Evolutionary conservation across 2,113 vertebrate species (phyloP), one percentile per base, ranked within the genome.

Genomic region (Nannobrachium achirus): DNA sequence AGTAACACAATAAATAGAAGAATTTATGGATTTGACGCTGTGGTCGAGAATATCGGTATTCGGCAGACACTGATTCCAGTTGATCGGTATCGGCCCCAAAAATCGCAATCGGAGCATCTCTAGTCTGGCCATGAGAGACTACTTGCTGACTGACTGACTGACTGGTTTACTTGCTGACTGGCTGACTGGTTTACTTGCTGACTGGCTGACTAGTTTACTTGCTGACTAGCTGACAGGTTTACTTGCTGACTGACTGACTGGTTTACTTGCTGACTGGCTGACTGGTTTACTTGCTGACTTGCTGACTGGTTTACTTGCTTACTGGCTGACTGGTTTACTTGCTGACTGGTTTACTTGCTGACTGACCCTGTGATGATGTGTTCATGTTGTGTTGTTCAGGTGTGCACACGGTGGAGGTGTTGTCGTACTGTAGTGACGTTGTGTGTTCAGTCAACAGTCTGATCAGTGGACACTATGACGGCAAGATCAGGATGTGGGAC

Each of bases 401-500:
- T 79, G 86, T 93, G 7, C 86, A 93, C 56, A 92, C 89, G 9
- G 89, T 93, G 16, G 67, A 90, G 0, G 94, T 91, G 48, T 9
- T 84, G 2, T 96, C 95, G 10, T 95, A 85, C 86, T 96, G 95
- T 88, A 95, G 94, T 0, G 96, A 97, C 1, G 82, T 96, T 39
- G 94, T 96, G 3, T 97, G 95, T 15, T 91, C 92, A 0, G 93
- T 95, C 46, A 92, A 91, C 66, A 55, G 87, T 51, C 87, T 95
- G 75, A 91, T 97, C 76, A 97, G 94, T 6, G 93, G 95, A 13
- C 96, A 97, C 79, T 94, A 88, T 14, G 95, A 97, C 87, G 82
- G 85, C 56, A 94, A 93, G 81, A 94, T 97, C 83, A 89, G 96
- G 0, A 92, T 95, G 76, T 97, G 95, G 95, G 96, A 97, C 77